Evolutionary conservation across 1,140 invertebrate genomes (phyloP).

Genomic region (Rhysida immarginata): DNA sequence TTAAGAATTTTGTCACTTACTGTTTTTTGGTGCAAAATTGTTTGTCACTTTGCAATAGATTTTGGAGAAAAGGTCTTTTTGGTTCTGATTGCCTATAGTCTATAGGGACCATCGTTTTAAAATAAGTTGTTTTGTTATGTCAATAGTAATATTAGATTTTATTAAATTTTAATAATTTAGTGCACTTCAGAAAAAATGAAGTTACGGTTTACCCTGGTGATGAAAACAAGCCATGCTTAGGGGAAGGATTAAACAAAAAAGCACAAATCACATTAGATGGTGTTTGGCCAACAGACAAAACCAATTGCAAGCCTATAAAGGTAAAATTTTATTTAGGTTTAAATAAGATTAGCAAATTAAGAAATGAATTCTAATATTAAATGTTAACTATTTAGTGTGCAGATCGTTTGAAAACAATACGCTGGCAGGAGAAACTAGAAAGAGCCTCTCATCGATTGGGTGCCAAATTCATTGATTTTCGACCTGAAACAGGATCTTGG

Average conservation of each 20-base stretch:
- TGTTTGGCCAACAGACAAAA: constrained; percentile 87
- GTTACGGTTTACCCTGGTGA: constrained; percentile 49
- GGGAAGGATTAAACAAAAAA: constrained; percentile 72
- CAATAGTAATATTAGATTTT: constrained; percentile 1
- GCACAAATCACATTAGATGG: constrained; percentile 85
- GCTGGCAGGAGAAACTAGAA: constrained; percentile 74
- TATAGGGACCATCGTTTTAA: no score
- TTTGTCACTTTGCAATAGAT: no score
- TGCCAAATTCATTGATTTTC: constrained; percentile 84
- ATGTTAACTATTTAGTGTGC: constrained; percentile 37
- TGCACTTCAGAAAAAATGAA: constrained; percentile 45
- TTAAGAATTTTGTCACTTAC: no score
- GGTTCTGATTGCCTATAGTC: no score
- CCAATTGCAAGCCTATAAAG: constrained; percentile 58
- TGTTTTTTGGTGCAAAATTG: no score
- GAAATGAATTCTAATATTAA: neutral
- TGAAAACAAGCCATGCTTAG: constrained; percentile 52
- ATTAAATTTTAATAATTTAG: constrained; percentile 24
- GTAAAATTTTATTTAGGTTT: constrained; percentile 23
- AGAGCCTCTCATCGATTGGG: constrained; percentile 68
- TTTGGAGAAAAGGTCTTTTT: no score
- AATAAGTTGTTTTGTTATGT: no score
- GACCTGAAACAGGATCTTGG: constrained; percentile 91
- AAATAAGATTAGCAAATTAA: neutral
- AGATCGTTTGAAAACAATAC: constrained; percentile 55